Percentiles rank a stretch among this genome's conserved stretches.
Conservation (phyloP, 2,888 invertebrate species). For the Amorpha juglandis region DNA sequence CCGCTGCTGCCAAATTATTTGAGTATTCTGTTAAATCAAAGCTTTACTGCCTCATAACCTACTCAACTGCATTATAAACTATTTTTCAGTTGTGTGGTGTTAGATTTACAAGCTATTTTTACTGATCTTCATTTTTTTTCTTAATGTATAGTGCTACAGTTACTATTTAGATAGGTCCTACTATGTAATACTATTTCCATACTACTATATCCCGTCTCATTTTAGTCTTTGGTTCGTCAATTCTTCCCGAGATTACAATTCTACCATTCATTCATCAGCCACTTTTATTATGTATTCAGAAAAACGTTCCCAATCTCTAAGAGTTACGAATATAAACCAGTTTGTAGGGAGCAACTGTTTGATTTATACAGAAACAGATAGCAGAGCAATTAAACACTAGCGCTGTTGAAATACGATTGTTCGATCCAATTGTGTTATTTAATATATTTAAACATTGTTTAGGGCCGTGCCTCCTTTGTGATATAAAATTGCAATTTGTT, state of each 20-base stretch:
- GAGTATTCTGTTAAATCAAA: too few species aligned
- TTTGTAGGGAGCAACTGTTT: constrained; percentile 22
- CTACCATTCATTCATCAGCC: neutral
- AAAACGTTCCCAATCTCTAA: constrained; percentile 10
- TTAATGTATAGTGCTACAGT: too few species aligned
- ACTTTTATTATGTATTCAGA: constrained; percentile 3
- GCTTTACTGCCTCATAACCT: too few species aligned
- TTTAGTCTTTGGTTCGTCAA: neutral
- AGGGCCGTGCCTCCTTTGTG: constrained; percentile 12
- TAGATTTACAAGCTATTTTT: too few species aligned
- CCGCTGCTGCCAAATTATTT: too few species aligned
- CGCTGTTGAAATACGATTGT: constrained; percentile 26
- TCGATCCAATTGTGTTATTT: constrained; percentile 22
- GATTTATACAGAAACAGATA: constrained; percentile 25
- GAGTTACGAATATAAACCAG: constrained; percentile 18
- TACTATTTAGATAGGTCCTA: too few species aligned
- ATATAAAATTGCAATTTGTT: neutral
- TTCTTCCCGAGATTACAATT: neutral
- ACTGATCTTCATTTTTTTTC: too few species aligned
- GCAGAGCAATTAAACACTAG: constrained; percentile 26
- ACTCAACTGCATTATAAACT: too few species aligned
- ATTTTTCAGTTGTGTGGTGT: too few species aligned
- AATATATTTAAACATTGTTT: constrained; percentile 20
- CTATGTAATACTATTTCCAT: too few species aligned
- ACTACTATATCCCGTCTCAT: neutral